A percentile compares a stretch with the other conserved stretches of the same genome.
phyloP scores from a whole-genome alignment of 2,888 invertebrate species.

The Perizoma affinitatum region DNA sequence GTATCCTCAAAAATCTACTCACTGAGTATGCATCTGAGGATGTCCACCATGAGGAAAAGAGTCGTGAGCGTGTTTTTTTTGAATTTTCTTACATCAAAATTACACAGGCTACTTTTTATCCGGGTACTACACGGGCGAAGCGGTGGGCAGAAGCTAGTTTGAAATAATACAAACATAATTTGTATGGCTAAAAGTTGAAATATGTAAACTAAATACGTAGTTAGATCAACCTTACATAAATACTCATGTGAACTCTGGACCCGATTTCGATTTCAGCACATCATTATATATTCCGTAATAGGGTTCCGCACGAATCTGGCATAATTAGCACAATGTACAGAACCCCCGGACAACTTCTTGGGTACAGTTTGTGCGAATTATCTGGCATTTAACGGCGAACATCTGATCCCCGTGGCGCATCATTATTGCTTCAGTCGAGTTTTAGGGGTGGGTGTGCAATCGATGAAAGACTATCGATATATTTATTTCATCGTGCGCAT shows the following conservation, averaged over 20 bases:
- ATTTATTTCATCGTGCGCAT: no score
- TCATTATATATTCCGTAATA: conserved; percentile 27
- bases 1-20: no score
- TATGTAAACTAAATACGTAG: no score
- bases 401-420: conserved; percentile 46
- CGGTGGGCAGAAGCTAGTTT: no score
- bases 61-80: no score
- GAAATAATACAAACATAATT: no score
- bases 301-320: conserved; percentile 21
- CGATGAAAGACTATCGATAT: conserved; percentile 26
- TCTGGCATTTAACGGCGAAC: conserved; percentile 47
- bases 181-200: no score
- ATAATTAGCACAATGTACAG: conserved; percentile 34
- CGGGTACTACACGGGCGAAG: no score
- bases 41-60: no score
- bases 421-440: conserved; percentile 42
- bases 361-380: conserved; percentile 46
- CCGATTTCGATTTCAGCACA: conserved; percentile 14
- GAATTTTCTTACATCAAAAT: no score
- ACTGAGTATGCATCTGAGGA: no score
- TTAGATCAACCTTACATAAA: not conserved
- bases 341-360: conserved; percentile 17
- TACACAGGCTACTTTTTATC: no score
- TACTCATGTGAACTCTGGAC: conserved; percentile 8
- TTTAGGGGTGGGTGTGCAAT: conserved; percentile 32